Evolutionary conservation across 37 sponge, comb jelly and placozoan species (phyloP).

Genomic region (Sycon ciliatum): DNA sequence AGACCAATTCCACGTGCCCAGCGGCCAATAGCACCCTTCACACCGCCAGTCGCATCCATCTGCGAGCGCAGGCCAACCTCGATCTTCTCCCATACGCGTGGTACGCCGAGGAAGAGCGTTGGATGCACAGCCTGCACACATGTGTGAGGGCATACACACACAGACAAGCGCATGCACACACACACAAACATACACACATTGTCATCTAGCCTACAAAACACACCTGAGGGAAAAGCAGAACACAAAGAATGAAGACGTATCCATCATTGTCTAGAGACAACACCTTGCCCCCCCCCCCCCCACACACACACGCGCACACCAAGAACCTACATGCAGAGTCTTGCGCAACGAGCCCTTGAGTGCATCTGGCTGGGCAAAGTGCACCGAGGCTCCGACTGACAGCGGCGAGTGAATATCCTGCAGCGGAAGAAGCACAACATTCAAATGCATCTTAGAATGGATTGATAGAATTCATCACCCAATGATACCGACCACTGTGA

Average conservation of each 20-base stretch:
- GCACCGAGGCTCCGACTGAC: constrained; percentile 55
- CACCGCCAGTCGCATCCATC: constrained; percentile 23
- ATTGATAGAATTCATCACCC: too few species aligned
- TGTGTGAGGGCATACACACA: too few species aligned
- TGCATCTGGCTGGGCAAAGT: constrained; percentile 94
- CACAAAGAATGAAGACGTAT: too few species aligned
- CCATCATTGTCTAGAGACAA: too few species aligned
- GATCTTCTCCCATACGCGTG: constrained; percentile 96
- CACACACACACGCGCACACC: neutral
- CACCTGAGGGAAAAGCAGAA: too few species aligned
- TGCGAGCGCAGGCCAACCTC: constrained; percentile 54
- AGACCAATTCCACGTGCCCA: constrained; percentile 53
- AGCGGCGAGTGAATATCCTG: constrained; percentile 68
- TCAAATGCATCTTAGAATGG: neutral
- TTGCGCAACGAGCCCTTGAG: constrained; percentile 74
- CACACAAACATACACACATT: too few species aligned
- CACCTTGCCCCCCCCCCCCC: neutral
- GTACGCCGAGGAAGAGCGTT: constrained; percentile 84
- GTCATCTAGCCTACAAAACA: too few species aligned
- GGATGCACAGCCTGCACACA: constrained; percentile 74
- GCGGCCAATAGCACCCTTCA: constrained; percentile 24
- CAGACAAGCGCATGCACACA: too few species aligned
- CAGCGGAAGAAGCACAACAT: neutral
- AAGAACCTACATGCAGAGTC: constrained; percentile 62
- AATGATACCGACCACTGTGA: too few species aligned